A percentile compares a stretch with the other conserved stretches of the same genome.
These are phyloP conservation scores for Hyphantria cunea DNA, from an alignment of 1,140 invertebrate species.

Conservation along the genomic window DNA sequence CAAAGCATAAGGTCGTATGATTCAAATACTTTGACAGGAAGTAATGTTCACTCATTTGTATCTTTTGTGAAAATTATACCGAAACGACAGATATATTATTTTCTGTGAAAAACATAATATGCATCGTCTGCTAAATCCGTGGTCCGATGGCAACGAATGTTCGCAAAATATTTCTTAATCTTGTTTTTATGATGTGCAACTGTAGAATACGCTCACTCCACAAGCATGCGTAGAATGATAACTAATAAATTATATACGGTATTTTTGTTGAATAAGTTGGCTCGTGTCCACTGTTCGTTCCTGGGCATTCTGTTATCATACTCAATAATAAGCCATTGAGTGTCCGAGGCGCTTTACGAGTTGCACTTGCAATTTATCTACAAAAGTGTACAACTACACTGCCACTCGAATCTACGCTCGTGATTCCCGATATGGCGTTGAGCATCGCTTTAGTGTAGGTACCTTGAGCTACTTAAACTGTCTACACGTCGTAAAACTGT, in stretches of 20 bases:
- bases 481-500: conserved; percentile 67
- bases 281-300: conserved; percentile 62
- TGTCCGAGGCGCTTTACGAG: conserved; percentile 16
- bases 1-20: conserved; percentile 25
- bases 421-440: conserved; percentile 43
- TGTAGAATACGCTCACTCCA: conserved; percentile 58
- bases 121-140: conserved; percentile 51
- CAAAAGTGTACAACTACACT: conserved; percentile 11
- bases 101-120: conserved; percentile 37
- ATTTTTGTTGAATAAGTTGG: conserved; percentile 75
- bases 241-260: conserved; percentile 76
- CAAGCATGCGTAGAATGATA: conserved; percentile 72
- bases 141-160: conserved; percentile 49
- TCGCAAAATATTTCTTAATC: conserved; percentile 64
- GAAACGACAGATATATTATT: conserved; percentile 40
- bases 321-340: conserved; percentile 41
- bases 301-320: conserved; percentile 56
- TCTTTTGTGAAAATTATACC: conserved; percentile 39
- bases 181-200: conserved; percentile 78
- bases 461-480: conserved; percentile 50
- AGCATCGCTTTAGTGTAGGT: conserved; percentile 39
- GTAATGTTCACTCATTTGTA: conserved; percentile 48
- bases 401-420: conserved; percentile 14
- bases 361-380: conserved; percentile 34
- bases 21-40: conserved; percentile 43